Conservation (phyloP, 2,888 invertebrate species). For the Crossocerus cetratus region DNA sequence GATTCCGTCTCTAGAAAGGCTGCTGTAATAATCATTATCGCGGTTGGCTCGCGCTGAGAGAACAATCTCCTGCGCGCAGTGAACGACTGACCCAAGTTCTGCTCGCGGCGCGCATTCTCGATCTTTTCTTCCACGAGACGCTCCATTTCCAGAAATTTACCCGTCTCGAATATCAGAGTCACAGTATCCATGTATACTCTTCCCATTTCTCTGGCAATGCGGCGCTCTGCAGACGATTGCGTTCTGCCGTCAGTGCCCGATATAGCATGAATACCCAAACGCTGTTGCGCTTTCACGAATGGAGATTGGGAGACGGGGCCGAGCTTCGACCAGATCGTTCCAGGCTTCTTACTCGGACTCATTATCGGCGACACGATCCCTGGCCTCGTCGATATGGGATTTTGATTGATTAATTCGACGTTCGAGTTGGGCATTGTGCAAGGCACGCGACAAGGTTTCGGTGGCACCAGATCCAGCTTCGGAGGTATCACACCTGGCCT, state of each 20-base stretch:
- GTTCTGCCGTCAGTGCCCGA: conserved; percentile 59
- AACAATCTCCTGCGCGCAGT: conserved; percentile 62
- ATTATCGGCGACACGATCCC: conserved; percentile 69
- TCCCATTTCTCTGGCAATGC: conserved; percentile 67
- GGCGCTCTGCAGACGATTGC: conserved; percentile 72
- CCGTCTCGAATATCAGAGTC: conserved; percentile 65
- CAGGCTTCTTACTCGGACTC: conserved; percentile 64
- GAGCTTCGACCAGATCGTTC: conserved; percentile 72
- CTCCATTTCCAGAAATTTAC: conserved; percentile 67
- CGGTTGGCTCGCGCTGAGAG: conserved; percentile 61
- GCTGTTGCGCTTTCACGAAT: conserved; percentile 73
- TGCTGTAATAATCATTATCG: conserved; percentile 67
- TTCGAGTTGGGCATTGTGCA: conserved; percentile 66
- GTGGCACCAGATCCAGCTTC: conserved; percentile 73
- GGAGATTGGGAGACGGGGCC: conserved; percentile 75
- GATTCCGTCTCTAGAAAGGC: conserved; percentile 72
- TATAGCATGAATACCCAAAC: conserved; percentile 64
- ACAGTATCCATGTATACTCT: conserved; percentile 45
- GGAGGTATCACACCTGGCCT: conserved; percentile 71
- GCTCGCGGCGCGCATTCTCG: conserved; percentile 65
- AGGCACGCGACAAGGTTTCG: conserved; percentile 74
- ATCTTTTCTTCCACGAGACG: conserved; percentile 64
- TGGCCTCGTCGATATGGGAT: conserved; percentile 66
- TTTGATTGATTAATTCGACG: conserved; percentile 67
- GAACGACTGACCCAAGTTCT: conserved; percentile 54